Base-by-base conservation (phyloP, 30 jellyfish, hydroid and myxozoan genomes). In the Aurelia aurita region DNA sequence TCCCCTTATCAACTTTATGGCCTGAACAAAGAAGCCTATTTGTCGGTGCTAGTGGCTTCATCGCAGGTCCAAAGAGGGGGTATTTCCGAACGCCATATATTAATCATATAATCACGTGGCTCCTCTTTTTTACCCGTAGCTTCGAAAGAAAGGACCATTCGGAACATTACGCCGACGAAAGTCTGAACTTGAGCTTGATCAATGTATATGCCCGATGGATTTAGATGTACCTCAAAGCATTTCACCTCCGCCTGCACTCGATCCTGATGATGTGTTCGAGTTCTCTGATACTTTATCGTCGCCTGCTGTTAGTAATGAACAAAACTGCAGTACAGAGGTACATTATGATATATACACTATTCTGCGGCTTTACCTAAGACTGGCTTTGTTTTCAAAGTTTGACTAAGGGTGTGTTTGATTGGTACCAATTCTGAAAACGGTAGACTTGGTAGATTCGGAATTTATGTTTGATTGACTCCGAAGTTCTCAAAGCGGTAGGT, bases 201-300 rank as follows among this genome's bases (percentile, higher is more conserved):
- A 91, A 69, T 67, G 82, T 35, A 73, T 95, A 2, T 95, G 99
- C 76, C 98, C 98, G 25, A 68, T 58, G 90, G 97, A 86, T 15
- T 77, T 89, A 27, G 95, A 80, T 60, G 97, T 95, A 1, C 96
- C 99, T 6, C 95, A 79, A 46, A 65, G 90, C 87, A 86, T 90
- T 27, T 84, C 97, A 27, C 99, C 99, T 2, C 99, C 99, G n/a
- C 96, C 96, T 15, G 96, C 99, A 1, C 89, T 95, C 32, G 97
- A 95, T 77, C 99, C 99, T 12, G 99, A 95, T 54, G 95, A 82
- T 49, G 91, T 95, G 4, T 95, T 95, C 58, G 99, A 95, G 21
- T 77, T 89, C 47, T 84, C 97, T 1, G 99, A 95, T 62, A 74
- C 97, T 1, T 64, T 82, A 14, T 95, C 99, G 32, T 75, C 96